phyloP scores from a whole-genome alignment of 2,113 vertebrate genomes.

The Salvelinus sp. region DNA sequence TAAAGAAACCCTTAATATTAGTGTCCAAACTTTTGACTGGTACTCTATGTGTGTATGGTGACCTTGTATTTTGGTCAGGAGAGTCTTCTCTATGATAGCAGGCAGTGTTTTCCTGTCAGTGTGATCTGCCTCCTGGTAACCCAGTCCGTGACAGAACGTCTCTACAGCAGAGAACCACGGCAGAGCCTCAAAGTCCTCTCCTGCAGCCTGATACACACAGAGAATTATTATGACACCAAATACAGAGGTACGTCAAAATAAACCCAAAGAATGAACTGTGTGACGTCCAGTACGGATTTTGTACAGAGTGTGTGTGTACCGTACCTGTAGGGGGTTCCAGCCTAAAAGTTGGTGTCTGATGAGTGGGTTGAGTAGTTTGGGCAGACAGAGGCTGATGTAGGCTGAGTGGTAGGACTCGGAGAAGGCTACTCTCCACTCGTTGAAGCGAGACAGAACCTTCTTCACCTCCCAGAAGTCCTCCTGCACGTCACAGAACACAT shows the following conservation, averaged over 20 bases:
- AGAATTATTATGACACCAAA: not conserved
- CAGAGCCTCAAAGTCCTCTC: conserved; percentile 77
- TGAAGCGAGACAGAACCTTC: conserved; percentile 88
- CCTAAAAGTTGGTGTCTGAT: conserved; percentile 83
- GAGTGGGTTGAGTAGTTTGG: conserved; percentile 87
- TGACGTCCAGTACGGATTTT: not conserved
- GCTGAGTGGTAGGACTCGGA: conserved; percentile 88
- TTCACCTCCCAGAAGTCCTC: conserved; percentile 84
- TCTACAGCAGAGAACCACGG: conserved; percentile 85
- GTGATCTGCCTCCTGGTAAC: conserved; percentile 65
- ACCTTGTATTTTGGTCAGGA: conserved; percentile 89
- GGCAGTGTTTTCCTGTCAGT: conserved; percentile 76
- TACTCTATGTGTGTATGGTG: conserved; percentile 14
- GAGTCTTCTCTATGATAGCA: conserved; percentile 80
- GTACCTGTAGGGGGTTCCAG: conserved; percentile 92
- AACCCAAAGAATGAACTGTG: not conserved
- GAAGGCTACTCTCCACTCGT: conserved; percentile 85
- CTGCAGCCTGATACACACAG: conserved; percentile 64
- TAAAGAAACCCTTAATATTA: too few relatives aligned
- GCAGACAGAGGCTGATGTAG: conserved; percentile 88
- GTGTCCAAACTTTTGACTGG: too few relatives aligned
- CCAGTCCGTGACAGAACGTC: conserved; percentile 79
- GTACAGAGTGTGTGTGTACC: not conserved
- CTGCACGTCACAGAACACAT: conserved; percentile 89
- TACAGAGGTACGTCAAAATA: too few relatives aligned